Conservation (phyloP, 2,797 vertebrate species). For the Triplophysa yarkandensis region DNA sequence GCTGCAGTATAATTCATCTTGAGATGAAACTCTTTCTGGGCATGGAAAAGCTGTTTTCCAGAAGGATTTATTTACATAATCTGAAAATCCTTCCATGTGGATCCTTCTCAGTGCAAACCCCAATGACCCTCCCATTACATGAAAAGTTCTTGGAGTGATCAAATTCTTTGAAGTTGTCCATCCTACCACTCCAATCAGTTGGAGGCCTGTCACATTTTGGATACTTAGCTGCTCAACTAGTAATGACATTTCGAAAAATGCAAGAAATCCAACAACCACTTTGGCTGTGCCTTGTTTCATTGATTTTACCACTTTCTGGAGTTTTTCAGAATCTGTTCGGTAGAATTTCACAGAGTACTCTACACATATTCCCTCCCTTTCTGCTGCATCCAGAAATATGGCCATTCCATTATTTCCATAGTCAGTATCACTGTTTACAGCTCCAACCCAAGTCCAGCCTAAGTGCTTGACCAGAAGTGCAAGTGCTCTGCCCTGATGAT, state of each 20-base stretch:
- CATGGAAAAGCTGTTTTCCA: constrained; percentile 69
- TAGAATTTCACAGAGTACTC: constrained; percentile 72
- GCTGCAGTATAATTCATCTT: constrained; percentile 53
- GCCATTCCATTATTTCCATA: constrained; percentile 78
- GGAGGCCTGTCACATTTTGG: constrained; percentile 64
- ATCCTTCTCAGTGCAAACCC: constrained; percentile 73
- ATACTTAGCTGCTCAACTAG: constrained; percentile 68
- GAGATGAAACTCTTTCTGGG: not conserved
- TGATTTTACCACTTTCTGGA: constrained; percentile 69
- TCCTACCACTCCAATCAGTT: constrained; percentile 75
- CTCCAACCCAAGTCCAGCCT: constrained; percentile 78
- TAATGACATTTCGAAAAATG: constrained; percentile 71
- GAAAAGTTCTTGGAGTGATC: constrained; percentile 69
- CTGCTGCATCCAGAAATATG: constrained; percentile 70
- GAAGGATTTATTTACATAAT: constrained; percentile 68
- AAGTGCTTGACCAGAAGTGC: constrained; percentile 74
- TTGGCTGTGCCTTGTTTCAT: constrained; percentile 68
- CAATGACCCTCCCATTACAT: constrained; percentile 69
- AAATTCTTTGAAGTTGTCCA: constrained; percentile 76
- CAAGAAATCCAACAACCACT: constrained; percentile 72
- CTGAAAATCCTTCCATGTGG: constrained; percentile 65
- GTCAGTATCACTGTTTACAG: constrained; percentile 76
- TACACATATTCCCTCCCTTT: constrained; percentile 72
- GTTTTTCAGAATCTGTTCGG: constrained; percentile 65
- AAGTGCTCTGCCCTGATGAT: constrained; percentile 72